Evolutionary conservation across 1,140 invertebrate genomes (phyloP).

Genomic region (Schmidtea mediterranea): DNA sequence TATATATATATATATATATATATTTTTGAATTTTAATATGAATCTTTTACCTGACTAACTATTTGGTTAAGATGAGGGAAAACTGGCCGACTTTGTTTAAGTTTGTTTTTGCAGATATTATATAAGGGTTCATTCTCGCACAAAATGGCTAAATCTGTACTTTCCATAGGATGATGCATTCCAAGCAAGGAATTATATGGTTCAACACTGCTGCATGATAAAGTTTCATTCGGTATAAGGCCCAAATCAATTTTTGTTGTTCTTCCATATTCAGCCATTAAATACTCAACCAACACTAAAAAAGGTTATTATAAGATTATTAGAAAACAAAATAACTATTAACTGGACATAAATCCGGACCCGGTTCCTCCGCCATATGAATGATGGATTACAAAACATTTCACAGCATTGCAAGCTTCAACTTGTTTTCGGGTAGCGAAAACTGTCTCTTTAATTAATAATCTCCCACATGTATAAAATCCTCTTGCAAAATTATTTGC

Average conservation of each 20-base stretch:
- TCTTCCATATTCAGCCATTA: constrained; percentile 7
- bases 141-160: constrained; percentile 21
- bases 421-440: constrained; percentile 13
- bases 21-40: constrained; percentile 17
- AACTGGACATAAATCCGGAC: constrained; percentile 1
- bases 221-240: constrained; percentile 10
- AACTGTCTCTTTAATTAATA: constrained; percentile 21
- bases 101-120: constrained; percentile 15
- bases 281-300: constrained; percentile 12
- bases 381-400: constrained; percentile 2
- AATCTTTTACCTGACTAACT: constrained; percentile 29
- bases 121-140: constrained; percentile 20
- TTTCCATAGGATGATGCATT: constrained; percentile 17
- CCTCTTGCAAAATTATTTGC: constrained; percentile 33
- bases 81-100: constrained; percentile 13
- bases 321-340: not conserved
- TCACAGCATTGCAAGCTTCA: constrained; percentile 1
- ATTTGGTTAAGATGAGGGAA: constrained; percentile 20
- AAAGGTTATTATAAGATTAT: too few species aligned
- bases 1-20: too few species aligned
- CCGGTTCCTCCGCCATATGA: constrained; percentile 5
- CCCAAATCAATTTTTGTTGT: constrained; percentile 13
- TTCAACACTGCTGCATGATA: constrained; percentile 15
- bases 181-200: constrained; percentile 15
- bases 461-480: constrained; percentile 34